Percentiles rank a stretch among this genome's conserved stretches.
phyloP scores from a whole-genome alignment of 1,140 invertebrate species.

The Sweltsa coloradensis region DNA sequence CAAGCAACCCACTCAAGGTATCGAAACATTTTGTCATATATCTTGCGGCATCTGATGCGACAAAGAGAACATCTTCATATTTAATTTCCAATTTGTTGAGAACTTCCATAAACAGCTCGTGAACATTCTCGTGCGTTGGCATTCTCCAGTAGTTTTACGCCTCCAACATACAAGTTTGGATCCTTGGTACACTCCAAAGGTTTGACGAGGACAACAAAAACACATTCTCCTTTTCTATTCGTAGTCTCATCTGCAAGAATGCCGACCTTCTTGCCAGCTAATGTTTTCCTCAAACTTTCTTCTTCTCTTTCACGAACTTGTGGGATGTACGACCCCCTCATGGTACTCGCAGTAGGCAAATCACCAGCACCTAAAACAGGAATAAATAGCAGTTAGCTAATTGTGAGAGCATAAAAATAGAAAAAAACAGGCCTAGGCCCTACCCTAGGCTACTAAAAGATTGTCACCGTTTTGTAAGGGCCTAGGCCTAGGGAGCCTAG shows the following conservation, averaged over 20 bases:
- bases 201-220: not conserved
- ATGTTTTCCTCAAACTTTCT: not conserved
- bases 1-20: not conserved
- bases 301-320: not conserved
- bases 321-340: not conserved
- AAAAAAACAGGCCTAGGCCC: too few relatives aligned
- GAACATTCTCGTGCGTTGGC: not conserved
- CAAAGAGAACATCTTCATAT: slow-evolving; percentile 6
- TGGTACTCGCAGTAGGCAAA: not conserved
- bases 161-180: not conserved
- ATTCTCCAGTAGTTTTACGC: not conserved
- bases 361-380: slow-evolving; percentile 1
- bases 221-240: not conserved
- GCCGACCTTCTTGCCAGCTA: not conserved
- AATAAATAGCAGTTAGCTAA: too few relatives aligned
- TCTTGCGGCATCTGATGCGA: not conserved
- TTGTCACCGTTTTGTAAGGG: too few relatives aligned
- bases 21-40: slow-evolving; percentile 3
- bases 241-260: slow-evolving; percentile 1
- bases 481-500: too few relatives aligned
- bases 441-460: too few relatives aligned
- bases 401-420: too few relatives aligned
- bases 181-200: not conserved
- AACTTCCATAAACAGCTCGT: not conserved
- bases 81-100: slow-evolving; percentile 1